These are phyloP conservation scores for Myzus persicae DNA, from an alignment of 1,140 invertebrate species.

Conservation along the genomic window DNA sequence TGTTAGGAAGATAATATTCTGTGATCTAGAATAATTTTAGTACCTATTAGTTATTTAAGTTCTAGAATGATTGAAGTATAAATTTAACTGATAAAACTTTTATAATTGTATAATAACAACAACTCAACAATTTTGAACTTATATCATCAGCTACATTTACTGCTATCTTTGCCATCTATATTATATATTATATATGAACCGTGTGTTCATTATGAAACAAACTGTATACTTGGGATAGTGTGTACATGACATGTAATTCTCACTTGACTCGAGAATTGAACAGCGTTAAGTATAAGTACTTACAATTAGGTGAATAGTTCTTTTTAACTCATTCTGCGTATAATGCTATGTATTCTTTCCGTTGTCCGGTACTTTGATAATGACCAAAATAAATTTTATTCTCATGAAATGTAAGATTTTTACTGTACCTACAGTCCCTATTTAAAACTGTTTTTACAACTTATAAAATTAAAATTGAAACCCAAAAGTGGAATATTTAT, in stretches of 20 bases:
- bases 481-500: not conserved
- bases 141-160: not conserved
- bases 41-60: not conserved
- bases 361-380: not conserved
- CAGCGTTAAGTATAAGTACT: constrained; percentile 19
- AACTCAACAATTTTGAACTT: not conserved
- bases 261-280: not conserved
- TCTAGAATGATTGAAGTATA: not conserved
- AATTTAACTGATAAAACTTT: not conserved
- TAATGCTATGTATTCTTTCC: not conserved
- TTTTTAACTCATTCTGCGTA: not conserved
- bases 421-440: not conserved
- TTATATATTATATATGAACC: not conserved
- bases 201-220: not conserved
- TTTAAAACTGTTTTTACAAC: not conserved
- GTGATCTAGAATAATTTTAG: not conserved
- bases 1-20: not conserved
- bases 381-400: not conserved
- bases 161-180: not conserved
- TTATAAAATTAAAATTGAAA: not conserved
- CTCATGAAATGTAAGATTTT: not conserved
- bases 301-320: not conserved
- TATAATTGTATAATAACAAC: not conserved
- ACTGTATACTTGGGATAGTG: not conserved
- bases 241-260: constrained; percentile 26